Percentiles rank a stretch among this genome's conserved stretches.
phyloP scores from a whole-genome alignment of 1,140 invertebrate genomes.

The Alviniconcha marisindica region DNA sequence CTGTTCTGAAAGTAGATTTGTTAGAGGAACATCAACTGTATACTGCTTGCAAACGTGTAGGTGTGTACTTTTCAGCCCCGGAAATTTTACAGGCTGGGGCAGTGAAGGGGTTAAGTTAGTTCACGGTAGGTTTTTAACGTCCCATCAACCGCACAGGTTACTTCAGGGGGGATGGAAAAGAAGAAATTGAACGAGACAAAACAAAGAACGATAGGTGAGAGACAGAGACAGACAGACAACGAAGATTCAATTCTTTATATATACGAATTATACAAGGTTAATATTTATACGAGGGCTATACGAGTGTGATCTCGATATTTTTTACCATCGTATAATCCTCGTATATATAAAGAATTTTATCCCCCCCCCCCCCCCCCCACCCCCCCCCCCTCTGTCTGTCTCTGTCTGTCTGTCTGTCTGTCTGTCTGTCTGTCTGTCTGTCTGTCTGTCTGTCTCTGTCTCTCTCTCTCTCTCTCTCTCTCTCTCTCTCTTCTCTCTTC shows the following conservation, averaged over 20 bases:
- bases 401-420: background rate
- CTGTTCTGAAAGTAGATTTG: background rate
- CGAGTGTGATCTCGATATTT: background rate
- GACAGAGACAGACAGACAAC: background rate
- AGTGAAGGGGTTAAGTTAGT: no score
- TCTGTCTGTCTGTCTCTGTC: slow-evolving; percentile 6
- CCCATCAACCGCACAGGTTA: no score
- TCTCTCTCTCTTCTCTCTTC: background rate
- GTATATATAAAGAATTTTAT: background rate
- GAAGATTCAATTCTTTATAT: no score
- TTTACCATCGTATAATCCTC: background rate
- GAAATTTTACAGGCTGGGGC: no score
- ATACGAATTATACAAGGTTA: background rate
- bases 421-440: slow-evolving; percentile 1
- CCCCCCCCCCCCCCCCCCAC: background rate
- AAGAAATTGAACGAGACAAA: no score
- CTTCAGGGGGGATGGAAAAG: no score
- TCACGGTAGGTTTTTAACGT: no score
- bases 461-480: slow-evolving; percentile 16
- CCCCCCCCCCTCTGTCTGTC: background rate
- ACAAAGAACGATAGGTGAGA: background rate
- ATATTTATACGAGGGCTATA: background rate
- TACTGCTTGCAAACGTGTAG: background rate
- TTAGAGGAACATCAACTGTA: background rate
- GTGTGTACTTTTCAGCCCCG: background rate